A percentile compares a stretch with the other conserved stretches of the same genome.
Conservation (phyloP, 37 sponge, comb jelly and placozoan genomes). For the Oopsacas minuta region DNA sequence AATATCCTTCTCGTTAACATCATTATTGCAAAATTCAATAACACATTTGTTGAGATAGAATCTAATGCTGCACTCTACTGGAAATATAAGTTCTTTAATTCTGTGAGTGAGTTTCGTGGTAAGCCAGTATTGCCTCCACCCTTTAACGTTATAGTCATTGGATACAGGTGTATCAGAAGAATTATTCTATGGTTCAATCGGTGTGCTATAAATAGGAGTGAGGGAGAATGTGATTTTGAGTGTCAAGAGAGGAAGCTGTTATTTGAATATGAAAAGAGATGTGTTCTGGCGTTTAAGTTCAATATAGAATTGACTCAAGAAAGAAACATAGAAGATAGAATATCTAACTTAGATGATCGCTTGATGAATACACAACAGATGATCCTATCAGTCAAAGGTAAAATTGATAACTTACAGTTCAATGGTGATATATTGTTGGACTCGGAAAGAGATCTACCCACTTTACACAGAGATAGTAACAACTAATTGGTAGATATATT, state of each 20-base stretch:
- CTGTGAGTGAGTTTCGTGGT: not conserved
- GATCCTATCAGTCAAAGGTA: not conserved
- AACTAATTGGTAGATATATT: too few relatives aligned
- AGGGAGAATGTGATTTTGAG: not conserved
- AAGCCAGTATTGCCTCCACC: not conserved
- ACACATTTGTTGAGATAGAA: slow-evolving; percentile 8
- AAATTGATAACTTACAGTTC: not conserved
- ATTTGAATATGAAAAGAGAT: not conserved
- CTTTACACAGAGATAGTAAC: not conserved
- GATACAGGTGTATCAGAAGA: not conserved
- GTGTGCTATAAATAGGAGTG: not conserved
- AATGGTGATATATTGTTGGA: not conserved
- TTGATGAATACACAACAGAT: not conserved
- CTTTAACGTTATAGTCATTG: not conserved
- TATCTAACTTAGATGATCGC: not conserved
- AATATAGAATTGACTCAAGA: not conserved
- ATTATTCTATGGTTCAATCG: not conserved
- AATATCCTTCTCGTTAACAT: slow-evolving; percentile 6
- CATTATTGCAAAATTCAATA: not conserved
- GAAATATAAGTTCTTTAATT: slow-evolving; percentile 5
- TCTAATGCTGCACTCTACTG: slow-evolving; percentile 3
- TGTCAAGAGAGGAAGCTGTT: not conserved
- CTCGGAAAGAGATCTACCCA: not conserved
- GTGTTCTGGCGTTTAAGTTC: not conserved
- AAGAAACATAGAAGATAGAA: not conserved